These are phyloP conservation scores for Ctenochaetus hawaiiensis DNA, from an alignment of 2,797 vertebrate genomes.

Conservation along the genomic window DNA sequence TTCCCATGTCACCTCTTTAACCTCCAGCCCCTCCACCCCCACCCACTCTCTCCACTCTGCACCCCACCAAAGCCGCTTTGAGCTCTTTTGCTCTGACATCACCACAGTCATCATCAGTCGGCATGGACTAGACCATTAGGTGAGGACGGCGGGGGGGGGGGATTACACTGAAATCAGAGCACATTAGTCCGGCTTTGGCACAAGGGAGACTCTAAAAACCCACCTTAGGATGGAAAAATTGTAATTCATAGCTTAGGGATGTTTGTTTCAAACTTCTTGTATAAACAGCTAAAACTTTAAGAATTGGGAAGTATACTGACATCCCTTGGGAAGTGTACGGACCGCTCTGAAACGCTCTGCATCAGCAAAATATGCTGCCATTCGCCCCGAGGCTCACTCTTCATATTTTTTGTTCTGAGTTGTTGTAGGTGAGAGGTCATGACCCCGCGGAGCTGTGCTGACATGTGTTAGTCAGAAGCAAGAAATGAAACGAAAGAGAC, in stretches of 20 bases:
- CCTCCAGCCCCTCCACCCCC: constrained; percentile 37
- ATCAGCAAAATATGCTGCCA: constrained; percentile 72
- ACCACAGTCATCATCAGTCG: constrained; percentile 67
- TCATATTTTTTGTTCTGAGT: constrained; percentile 50
- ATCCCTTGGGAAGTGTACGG: constrained; percentile 33
- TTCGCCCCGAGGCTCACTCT: constrained; percentile 33
- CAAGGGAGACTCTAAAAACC: constrained; percentile 46
- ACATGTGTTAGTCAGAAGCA: constrained; percentile 5
- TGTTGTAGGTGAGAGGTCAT: constrained; percentile 44
- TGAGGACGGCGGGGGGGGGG: constrained; percentile 48
- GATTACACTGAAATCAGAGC: constrained; percentile 57
- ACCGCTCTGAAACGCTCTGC: constrained; percentile 52
- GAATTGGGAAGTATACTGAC: constrained; percentile 30
- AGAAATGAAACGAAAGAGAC: constrained; percentile 30
- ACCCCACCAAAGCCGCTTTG: constrained; percentile 77
- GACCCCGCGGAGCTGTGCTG: constrained; percentile 52
- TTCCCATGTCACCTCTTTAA: constrained; percentile 65
- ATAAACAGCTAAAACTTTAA: constrained; percentile 30
- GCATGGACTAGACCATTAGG: constrained; percentile 68
- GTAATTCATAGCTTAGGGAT: constrained; percentile 25
- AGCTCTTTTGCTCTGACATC: constrained; percentile 80
- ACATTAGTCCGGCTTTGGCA: constrained; percentile 36
- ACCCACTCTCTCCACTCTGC: constrained; percentile 31
- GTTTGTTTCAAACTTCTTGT: constrained; percentile 38
- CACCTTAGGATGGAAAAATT: constrained; percentile 30